Evolutionary conservation across 2,113 vertebrate genomes (phyloP).

Genomic region (Lophius piscatorius): DNA sequence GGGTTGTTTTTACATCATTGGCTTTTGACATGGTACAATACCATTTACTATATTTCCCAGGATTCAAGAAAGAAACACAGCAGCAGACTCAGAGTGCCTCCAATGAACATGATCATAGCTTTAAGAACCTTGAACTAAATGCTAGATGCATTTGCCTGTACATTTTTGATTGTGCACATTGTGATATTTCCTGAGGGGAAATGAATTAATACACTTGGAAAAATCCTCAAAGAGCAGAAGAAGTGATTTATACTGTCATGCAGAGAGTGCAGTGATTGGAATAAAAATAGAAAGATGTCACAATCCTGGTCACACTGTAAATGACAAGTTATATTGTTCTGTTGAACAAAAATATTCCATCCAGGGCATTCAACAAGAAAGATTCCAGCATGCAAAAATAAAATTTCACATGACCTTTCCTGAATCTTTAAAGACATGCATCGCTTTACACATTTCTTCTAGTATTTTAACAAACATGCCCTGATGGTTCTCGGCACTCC

Average conservation of each 20-base stretch:
- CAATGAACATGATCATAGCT: neutral
- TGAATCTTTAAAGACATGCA: conserved; percentile 1
- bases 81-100: neutral
- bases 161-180: too few relatives aligned
- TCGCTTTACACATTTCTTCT: conserved; percentile 11
- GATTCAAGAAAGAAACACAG: neutral
- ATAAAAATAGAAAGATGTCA: neutral
- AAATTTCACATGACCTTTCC: neutral
- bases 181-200: too few relatives aligned
- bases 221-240: neutral
- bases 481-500: conserved; percentile 19
- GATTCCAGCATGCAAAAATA: conserved; percentile 6
- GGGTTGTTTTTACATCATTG: conserved; percentile 43
- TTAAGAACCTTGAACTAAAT: too few relatives aligned
- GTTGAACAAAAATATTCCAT: neutral
- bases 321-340: neutral
- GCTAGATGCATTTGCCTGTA: too few relatives aligned
- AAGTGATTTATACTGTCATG: neutral
- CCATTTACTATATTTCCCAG: conserved; percentile 21
- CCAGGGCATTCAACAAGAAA: neutral
- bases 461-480: conserved; percentile 44
- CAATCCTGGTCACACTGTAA: neutral
- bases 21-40: conserved; percentile 34
- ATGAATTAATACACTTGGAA: too few relatives aligned
- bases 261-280: neutral